Evolutionary conservation across 30 jellyfish, hydroid and myxozoan species (phyloP).

Genomic region (Turritopsis rubra): DNA sequence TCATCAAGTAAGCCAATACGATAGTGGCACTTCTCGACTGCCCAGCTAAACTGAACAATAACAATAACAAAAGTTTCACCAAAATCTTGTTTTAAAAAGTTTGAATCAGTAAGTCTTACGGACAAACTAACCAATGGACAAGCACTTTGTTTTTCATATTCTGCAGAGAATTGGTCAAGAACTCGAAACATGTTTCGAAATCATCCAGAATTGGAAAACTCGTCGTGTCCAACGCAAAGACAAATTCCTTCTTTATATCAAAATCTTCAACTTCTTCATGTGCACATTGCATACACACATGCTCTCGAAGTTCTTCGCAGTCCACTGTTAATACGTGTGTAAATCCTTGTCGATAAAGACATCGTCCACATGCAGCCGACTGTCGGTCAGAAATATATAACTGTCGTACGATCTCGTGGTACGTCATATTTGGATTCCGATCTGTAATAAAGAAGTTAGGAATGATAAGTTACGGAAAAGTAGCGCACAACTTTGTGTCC

Average conservation of each 20-base stretch:
- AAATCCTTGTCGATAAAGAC: neutral
- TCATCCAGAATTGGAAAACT: neutral
- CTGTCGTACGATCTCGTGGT: neutral
- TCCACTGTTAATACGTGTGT: conserved; percentile 4
- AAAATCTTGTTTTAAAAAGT: neutral
- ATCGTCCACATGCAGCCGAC: neutral
- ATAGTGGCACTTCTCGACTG: conserved; percentile 53
- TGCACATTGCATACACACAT: neutral
- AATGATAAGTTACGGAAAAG: too few relatives aligned
- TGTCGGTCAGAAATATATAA: neutral
- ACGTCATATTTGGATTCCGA: neutral
- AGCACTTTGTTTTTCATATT: neutral
- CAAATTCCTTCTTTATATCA: neutral
- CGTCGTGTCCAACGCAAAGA: neutral
- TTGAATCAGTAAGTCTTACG: neutral
- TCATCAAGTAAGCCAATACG: conserved; percentile 38
- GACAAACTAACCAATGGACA: neutral
- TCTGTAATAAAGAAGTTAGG: neutral
- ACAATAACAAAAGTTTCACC: neutral
- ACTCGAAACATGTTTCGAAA: neutral
- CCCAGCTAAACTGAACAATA: conserved; percentile 51
- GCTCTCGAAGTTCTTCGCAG: neutral
- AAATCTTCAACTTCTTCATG: neutral
- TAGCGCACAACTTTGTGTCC: too few relatives aligned
- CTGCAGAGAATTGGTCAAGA: neutral